These are phyloP conservation scores for Acanthis flammea DNA, from an alignment of 2,797 vertebrate species.

Conservation along the genomic window DNA sequence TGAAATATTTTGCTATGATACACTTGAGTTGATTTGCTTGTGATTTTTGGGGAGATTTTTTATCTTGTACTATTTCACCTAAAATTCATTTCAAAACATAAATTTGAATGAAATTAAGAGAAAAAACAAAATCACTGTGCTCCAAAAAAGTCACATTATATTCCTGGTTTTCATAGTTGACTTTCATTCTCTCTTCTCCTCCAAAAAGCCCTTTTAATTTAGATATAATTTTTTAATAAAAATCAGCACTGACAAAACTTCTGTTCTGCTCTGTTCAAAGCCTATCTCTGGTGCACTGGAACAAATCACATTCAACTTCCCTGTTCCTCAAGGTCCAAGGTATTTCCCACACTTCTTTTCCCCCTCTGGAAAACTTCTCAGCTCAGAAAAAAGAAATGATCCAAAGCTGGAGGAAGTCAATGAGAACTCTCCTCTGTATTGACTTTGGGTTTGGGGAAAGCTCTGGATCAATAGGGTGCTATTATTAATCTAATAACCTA, in stretches of 20 bases:
- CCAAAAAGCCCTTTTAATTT: neutral
- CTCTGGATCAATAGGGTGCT: neutral
- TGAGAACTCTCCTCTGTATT: neutral
- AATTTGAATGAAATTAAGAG: neutral
- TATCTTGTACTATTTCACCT: neutral
- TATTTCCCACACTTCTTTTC: neutral
- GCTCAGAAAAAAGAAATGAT: slow-evolving; percentile 1
- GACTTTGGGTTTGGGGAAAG: neutral
- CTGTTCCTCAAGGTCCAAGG: neutral
- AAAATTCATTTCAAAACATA: neutral
- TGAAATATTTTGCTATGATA: neutral
- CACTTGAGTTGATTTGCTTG: neutral
- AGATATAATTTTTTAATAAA: neutral
- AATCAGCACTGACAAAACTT: neutral
- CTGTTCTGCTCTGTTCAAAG: neutral
- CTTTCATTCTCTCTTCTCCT: neutral
- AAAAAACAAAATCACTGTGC: neutral
- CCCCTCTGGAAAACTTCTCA: neutral
- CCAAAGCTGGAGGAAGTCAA: slow-evolving; percentile 10
- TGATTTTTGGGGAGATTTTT: neutral
- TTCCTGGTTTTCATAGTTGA: neutral
- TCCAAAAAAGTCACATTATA: neutral
- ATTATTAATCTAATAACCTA: slow-evolving; percentile 34
- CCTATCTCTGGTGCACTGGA: neutral
- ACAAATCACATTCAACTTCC: neutral